Evolutionary conservation across 92 coral and sea anemone species (phyloP).

Genomic region (Phymanthus crucifer): DNA sequence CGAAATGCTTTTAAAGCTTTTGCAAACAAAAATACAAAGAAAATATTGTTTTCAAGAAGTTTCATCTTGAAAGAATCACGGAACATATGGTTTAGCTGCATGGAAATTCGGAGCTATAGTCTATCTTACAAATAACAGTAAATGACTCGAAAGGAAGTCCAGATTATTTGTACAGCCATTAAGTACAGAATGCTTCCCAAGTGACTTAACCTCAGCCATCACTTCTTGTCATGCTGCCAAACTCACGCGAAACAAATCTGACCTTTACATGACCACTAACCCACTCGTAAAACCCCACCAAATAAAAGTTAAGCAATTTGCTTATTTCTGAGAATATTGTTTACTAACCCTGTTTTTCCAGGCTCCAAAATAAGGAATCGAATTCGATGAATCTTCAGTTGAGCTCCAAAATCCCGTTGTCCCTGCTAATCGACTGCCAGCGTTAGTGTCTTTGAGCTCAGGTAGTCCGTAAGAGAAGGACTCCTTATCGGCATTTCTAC

Average conservation of each 20-base stretch:
- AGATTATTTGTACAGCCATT: not conserved
- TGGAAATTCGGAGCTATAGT: too few species aligned
- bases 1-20: too few species aligned
- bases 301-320: not conserved
- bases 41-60: too few species aligned
- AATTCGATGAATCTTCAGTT: slow-evolving; percentile 27
- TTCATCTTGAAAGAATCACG: too few species aligned
- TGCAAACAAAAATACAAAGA: too few species aligned
- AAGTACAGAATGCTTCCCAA: too few species aligned
- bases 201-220: too few species aligned
- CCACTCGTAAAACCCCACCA: too few species aligned
- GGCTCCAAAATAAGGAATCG: slow-evolving; percentile 83
- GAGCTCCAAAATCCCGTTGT: slow-evolving; percentile 77
- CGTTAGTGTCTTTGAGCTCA: slow-evolving; percentile 40
- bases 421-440: slow-evolving; percentile 52
- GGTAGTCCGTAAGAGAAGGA: slow-evolving; percentile 86
- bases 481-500: slow-evolving; percentile 52
- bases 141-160: slow-evolving; percentile 6
- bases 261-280: not conserved
- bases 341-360: slow-evolving; percentile 73
- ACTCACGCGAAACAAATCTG: not conserved
- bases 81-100: too few species aligned
- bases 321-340: not conserved
- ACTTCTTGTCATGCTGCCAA: too few species aligned
- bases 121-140: too few species aligned